phyloP scores from a whole-genome alignment of 2,888 invertebrate genomes.

The Antheraea assamensis region DNA sequence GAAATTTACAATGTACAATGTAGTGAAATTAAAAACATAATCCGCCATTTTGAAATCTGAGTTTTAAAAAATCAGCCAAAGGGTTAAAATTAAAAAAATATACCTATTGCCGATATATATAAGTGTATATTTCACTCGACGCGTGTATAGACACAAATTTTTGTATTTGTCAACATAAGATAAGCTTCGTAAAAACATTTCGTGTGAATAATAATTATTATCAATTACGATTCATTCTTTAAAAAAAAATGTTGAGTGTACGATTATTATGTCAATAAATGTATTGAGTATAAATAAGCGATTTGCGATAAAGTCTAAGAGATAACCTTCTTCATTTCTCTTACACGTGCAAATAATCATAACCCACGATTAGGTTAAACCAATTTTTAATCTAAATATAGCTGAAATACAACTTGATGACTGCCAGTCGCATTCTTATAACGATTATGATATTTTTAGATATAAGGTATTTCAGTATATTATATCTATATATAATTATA shows the following conservation, averaged over 20 bases:
- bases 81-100: not conserved
- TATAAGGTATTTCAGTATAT: not conserved
- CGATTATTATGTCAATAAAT: not conserved
- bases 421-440: slow-evolving; percentile 26
- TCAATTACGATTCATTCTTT: not conserved
- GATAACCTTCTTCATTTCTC: not conserved
- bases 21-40: no score
- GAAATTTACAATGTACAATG: no score
- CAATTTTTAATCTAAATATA: slow-evolving; percentile 53
- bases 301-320: not conserved
- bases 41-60: no score
- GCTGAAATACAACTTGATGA: slow-evolving; percentile 20
- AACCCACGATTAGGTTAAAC: slow-evolving; percentile 39
- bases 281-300: slow-evolving; percentile 20
- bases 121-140: not conserved
- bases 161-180: not conserved
- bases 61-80: no score
- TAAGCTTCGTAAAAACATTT: not conserved
- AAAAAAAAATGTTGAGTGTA: not conserved
- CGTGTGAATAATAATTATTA: not conserved
- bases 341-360: slow-evolving; percentile 61
- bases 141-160: not conserved
- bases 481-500: not conserved
- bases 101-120: no score
- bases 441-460: slow-evolving; percentile 9